Percentiles rank a stretch among this genome's conserved stretches.
These are phyloP conservation scores for Trichosurus vulpecula DNA, from an alignment of 2,797 vertebrate genomes.

Conservation along the genomic window DNA sequence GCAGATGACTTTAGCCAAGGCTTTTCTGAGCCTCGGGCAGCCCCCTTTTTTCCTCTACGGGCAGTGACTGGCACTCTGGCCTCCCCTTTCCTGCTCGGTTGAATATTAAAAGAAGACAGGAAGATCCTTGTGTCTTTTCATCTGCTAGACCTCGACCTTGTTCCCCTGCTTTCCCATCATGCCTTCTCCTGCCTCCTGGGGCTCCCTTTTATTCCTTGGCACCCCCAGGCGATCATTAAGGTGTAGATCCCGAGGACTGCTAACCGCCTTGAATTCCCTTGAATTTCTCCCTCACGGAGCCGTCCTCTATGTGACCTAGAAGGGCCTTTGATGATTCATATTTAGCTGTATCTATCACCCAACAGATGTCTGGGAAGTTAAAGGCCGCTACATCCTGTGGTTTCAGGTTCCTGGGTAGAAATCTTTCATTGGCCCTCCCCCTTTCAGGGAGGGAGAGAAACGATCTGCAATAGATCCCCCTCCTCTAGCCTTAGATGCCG, in stretches of 20 bases:
- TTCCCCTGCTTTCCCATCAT: conserved; percentile 39
- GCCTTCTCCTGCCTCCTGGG: conserved; percentile 21
- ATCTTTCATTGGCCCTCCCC: conserved; percentile 65
- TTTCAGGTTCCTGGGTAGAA: conserved; percentile 78
- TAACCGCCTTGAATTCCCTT: conserved; percentile 64
- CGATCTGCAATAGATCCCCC: conserved; percentile 37
- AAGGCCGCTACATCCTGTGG: conserved; percentile 82
- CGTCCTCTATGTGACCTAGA: conserved; percentile 82
- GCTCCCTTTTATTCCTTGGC: conserved; percentile 44
- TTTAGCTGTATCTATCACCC: conserved; percentile 81
- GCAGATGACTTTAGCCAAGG: not conserved
- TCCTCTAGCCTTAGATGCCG: conserved; percentile 23
- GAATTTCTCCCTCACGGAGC: conserved; percentile 83
- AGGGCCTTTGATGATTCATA: conserved; percentile 81
- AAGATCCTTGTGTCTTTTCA: conserved; percentile 33
- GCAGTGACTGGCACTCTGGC: conserved; percentile 8
- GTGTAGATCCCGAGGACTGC: conserved; percentile 54
- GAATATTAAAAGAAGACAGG: conserved; percentile 1
- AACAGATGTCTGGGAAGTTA: conserved; percentile 82
- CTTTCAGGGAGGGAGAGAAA: conserved; percentile 44
- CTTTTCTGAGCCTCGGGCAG: not conserved
- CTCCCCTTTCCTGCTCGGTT: conserved; percentile 19
- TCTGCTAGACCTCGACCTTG: conserved; percentile 50
- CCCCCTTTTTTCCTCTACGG: conserved; percentile 44
- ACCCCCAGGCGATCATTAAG: conserved; percentile 47